phyloP scores from a whole-genome alignment of 2,797 vertebrate genomes.

The Girardinus metallicus region DNA sequence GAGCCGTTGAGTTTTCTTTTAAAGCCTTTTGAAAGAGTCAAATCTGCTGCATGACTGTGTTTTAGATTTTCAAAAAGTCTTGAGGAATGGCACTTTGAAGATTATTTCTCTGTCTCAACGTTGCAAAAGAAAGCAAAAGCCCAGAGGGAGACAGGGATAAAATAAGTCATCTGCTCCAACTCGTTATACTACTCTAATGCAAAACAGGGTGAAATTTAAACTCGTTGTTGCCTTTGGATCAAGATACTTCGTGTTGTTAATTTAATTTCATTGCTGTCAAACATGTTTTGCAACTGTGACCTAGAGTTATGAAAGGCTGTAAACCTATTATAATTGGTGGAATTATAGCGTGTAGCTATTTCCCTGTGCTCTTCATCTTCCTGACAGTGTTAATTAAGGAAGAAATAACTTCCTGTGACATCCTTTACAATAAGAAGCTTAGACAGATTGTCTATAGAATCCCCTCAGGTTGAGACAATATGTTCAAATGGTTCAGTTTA shows the following conservation, averaged over 20 bases:
- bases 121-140: neutral
- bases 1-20: neutral
- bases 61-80: neutral
- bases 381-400: neutral
- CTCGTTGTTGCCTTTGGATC: neutral
- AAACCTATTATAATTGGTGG: neutral
- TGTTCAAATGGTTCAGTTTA: neutral
- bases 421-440: neutral
- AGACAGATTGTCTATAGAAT: neutral
- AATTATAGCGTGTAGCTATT: neutral
- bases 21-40: neutral
- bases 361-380: neutral
- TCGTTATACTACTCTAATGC: neutral
- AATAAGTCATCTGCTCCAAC: neutral
- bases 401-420: neutral
- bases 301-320: neutral
- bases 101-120: neutral
- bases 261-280: neutral
- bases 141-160: neutral
- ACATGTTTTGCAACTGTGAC: neutral
- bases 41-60: neutral
- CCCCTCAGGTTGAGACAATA: neutral
- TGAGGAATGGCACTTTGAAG: neutral
- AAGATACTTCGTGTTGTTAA: neutral
- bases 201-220: neutral